Base-by-base conservation (phyloP, 2,888 invertebrate genomes). In the Lepidonotus clava region DNA sequence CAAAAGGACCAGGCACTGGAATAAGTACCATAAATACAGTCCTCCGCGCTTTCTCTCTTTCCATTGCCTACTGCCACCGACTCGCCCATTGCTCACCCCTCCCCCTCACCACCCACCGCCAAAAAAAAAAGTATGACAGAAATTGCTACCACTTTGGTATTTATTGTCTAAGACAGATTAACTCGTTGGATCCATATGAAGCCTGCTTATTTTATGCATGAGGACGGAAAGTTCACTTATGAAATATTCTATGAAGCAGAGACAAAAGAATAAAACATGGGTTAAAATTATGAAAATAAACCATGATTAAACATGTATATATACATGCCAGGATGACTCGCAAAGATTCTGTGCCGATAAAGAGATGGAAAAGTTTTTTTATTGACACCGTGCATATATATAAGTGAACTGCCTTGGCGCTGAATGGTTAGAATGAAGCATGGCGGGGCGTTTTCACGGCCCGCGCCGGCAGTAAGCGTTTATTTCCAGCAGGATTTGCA, bases 21-120 rank as follows among this genome's bases (percentile, higher is more conserved):
- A 80, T n/a, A 41, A 46, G 80, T 46, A 80, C 80, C 51, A 80
- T 80, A 80, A 80, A 80, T 80, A 80, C 80, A 80, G 46, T n/a
- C 80, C 80, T 80, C 51, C 46, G 41, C 18, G 40, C 46, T 51
- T 21, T 51, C 21, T 51, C 51, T 21, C 51, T 21, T 51, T 51
- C 21, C 51, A 14, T 21, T 51, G 14, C 51, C 80, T 4, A n/a
- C 32, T 28, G 11, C 66, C 6, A 6, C 66, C 66, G 18, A 41
- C 41, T 6, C 46, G 5, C 40, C n/a, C 77, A 38, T 40, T 77
- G 14, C 40, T 40, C 41, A 36, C 40, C 40, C 41, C 24, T 6
- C 41, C 51, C 18, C 51, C 46, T 66, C 6, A 8, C 66, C 11
- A 24, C 66, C 66, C 66, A 24, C 11, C 66, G 66, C 66, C 8